phyloP scores from a whole-genome alignment of 1,140 invertebrate species.

The Heliconius eleuchia region DNA sequence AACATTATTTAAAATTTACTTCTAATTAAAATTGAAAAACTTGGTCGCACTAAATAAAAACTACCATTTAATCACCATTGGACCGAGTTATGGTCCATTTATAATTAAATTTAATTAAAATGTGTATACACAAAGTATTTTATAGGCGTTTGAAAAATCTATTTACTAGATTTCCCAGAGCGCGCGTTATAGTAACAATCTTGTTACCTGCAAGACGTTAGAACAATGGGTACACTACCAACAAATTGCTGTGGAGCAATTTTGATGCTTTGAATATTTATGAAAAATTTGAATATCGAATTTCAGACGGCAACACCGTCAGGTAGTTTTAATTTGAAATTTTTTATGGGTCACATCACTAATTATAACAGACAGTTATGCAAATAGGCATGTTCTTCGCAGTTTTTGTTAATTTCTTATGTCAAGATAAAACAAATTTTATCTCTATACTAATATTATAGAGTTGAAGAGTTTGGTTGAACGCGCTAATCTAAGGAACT shows the following conservation, averaged over 20 bases:
- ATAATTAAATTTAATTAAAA: constrained; percentile 11
- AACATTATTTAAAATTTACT: no score
- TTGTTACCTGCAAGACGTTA: constrained; percentile 28
- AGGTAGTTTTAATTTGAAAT: not conserved
- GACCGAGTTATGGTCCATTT: not conserved
- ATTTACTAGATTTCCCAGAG: constrained; percentile 35
- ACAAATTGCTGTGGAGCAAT: constrained; percentile 16
- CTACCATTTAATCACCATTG: not conserved
- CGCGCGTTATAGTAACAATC: constrained; percentile 31
- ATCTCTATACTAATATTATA: no score
- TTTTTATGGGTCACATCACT: not conserved
- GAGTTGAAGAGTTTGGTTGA: no score
- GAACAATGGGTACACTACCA: constrained; percentile 25
- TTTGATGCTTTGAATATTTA: constrained; percentile 29
- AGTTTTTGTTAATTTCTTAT: no score
- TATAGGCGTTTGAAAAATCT: constrained; percentile 23
- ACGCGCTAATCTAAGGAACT: no score
- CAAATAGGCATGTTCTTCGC: no score
- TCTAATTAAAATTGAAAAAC: no score
- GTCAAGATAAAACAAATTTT: no score
- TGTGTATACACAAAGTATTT: not conserved
- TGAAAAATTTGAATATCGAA: constrained; percentile 33
- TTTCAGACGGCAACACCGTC: not conserved
- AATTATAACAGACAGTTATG: not conserved
- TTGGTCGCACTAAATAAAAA: not conserved